Evolutionary conservation across 2,797 vertebrate genomes (phyloP).

Genomic region (Sciaenops ocellatus): DNA sequence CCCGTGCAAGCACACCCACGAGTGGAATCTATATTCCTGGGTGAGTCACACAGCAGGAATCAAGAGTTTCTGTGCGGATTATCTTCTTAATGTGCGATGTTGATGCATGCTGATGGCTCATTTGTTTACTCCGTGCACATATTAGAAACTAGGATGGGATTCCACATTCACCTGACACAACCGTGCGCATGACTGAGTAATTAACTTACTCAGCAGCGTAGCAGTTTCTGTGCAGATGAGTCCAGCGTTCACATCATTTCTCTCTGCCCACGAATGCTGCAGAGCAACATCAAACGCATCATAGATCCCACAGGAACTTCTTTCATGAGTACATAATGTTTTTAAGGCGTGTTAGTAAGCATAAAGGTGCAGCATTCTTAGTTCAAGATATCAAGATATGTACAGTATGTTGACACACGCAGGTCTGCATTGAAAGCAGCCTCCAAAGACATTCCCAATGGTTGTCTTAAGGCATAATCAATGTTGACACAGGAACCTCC

Average conservation of each 20-base stretch:
- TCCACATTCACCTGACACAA: slow-evolving; percentile 8
- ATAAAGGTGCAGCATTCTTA: not conserved
- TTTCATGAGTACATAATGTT: not conserved
- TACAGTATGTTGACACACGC: not conserved
- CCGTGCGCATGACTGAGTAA: not conserved
- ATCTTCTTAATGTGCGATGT: slow-evolving; percentile 12
- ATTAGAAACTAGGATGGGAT: slow-evolving; percentile 10
- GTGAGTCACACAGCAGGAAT: slow-evolving; percentile 57
- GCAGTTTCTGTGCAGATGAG: not conserved
- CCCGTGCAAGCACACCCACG: slow-evolving; percentile 8
- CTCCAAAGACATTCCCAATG: slow-evolving; percentile 17
- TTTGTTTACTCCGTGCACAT: slow-evolving; percentile 26
- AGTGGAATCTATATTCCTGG: slow-evolving; percentile 32
- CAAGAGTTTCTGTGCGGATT: slow-evolving; percentile 54
- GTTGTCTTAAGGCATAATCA: slow-evolving; percentile 31
- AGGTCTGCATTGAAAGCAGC: slow-evolving; percentile 18
- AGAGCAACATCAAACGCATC: not conserved
- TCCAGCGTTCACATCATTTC: not conserved
- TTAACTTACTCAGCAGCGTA: slow-evolving; percentile 1
- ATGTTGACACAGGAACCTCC: slow-evolving; percentile 14
- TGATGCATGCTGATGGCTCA: slow-evolving; percentile 21
- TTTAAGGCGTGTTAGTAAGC: slow-evolving; percentile 8
- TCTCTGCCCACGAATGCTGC: slow-evolving; percentile 1
- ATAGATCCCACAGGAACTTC: slow-evolving; percentile 1
- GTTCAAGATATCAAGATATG: slow-evolving; percentile 9